Evolutionary conservation across 2,113 vertebrate genomes (phyloP).

Genomic region (Charina bottae): DNA sequence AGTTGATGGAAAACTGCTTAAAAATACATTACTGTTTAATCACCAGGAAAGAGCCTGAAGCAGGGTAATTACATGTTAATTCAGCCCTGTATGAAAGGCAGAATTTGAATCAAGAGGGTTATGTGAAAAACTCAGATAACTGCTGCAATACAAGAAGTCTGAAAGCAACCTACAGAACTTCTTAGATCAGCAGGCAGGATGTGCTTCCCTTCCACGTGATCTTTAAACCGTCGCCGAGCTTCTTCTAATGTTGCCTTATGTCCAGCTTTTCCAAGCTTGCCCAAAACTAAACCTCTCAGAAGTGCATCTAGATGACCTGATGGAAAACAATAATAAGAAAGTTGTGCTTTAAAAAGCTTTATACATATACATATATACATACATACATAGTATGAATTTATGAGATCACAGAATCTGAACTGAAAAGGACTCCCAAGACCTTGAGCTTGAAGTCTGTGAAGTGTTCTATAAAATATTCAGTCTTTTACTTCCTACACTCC

Average conservation of each 20-base stretch:
- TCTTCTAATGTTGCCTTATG: slow-evolving; percentile 95
- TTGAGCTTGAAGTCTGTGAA: not conserved
- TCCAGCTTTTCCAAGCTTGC: slow-evolving; percentile 94
- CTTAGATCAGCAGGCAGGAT: slow-evolving; percentile 90
- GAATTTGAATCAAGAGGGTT: not conserved
- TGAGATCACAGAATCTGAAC: slow-evolving; percentile 4
- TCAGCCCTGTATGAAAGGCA: not conserved
- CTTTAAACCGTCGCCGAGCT: slow-evolving; percentile 92
- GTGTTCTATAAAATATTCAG: not conserved
- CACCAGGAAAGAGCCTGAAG: not conserved
- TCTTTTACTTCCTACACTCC: not conserved
- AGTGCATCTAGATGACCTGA: slow-evolving; percentile 93
- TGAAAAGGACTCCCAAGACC: not conserved
- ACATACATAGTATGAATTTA: slow-evolving; percentile 9
- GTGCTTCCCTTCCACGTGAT: slow-evolving; percentile 92
- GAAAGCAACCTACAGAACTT: slow-evolving; percentile 85
- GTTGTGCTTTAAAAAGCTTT: not conserved
- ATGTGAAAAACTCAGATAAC: not conserved
- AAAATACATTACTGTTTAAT: not conserved
- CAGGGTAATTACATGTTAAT: not conserved
- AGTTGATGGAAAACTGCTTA: not conserved
- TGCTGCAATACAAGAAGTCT: not conserved
- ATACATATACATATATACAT: not conserved
- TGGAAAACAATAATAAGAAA: not conserved
- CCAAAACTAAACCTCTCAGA: slow-evolving; percentile 90